Evolutionary conservation across 2,888 invertebrate genomes (phyloP).

Genomic region (Matsumyia berberina): DNA sequence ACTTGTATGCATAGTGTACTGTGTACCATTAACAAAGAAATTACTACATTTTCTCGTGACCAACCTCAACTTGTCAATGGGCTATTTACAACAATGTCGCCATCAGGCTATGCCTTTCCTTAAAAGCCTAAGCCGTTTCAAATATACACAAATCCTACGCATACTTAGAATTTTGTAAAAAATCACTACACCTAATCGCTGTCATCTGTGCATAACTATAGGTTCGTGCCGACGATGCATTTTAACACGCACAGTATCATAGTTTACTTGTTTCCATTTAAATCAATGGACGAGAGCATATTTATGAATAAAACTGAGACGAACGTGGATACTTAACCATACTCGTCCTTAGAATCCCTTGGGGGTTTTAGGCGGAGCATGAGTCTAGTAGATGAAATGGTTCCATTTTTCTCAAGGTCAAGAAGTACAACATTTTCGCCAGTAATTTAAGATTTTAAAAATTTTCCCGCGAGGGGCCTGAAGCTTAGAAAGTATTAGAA

Average conservation of each 20-base stretch:
- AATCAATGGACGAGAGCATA: background rate
- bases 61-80: slow-evolving; percentile 12
- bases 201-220: slow-evolving; percentile 11
- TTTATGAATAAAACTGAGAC: too few species aligned
- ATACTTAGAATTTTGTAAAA: slow-evolving; percentile 7
- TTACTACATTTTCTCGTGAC: slow-evolving; percentile 14
- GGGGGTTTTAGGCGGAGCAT: too few species aligned
- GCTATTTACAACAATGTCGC: slow-evolving; percentile 14
- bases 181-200: slow-evolving; percentile 20
- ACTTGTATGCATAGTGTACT: background rate
- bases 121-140: background rate
- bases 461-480: too few species aligned
- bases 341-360: too few species aligned
- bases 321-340: too few species aligned
- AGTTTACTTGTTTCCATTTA: slow-evolving; percentile 9
- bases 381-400: too few species aligned
- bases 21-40: background rate
- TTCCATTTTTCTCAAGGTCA: too few species aligned
- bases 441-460: too few species aligned
- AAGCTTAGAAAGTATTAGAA: too few species aligned
- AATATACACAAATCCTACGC: background rate
- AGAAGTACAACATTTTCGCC: too few species aligned
- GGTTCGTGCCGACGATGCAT: slow-evolving; percentile 9
- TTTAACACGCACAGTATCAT: slow-evolving; percentile 7
- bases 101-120: background rate